Evolutionary conservation across 2,113 vertebrate species (phyloP).

Genomic region (Thamnophis sirtalis): DNA sequence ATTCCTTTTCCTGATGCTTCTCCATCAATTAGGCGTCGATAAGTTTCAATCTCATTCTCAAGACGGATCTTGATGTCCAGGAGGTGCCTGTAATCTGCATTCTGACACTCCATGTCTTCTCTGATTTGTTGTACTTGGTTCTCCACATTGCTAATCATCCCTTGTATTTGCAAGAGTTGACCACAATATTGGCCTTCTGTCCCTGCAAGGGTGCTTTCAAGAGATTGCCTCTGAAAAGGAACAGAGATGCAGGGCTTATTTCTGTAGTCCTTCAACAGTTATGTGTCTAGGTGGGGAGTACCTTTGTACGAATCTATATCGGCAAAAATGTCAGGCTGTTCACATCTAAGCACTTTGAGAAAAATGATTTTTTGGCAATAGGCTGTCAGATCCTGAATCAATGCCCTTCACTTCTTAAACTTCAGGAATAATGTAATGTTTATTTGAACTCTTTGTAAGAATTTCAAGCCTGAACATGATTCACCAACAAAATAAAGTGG

Average conservation of each 20-base stretch:
- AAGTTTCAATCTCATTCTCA: slow-evolving; percentile 65
- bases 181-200: slow-evolving; percentile 78
- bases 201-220: slow-evolving; percentile 78
- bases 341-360: not conserved
- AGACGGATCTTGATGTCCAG: slow-evolving; percentile 58
- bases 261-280: not conserved
- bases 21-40: slow-evolving; percentile 57
- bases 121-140: slow-evolving; percentile 74
- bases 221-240: slow-evolving; percentile 75
- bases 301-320: not conserved
- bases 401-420: not conserved
- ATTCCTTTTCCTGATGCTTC: slow-evolving; percentile 25
- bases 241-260: not conserved
- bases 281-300: not conserved
- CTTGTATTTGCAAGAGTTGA: slow-evolving; percentile 77
- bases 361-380: not conserved
- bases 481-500: not conserved
- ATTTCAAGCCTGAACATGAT: not conserved
- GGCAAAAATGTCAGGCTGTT: not conserved
- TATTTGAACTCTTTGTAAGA: not conserved
- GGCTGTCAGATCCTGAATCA: not conserved
- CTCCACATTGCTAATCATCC: slow-evolving; percentile 71
- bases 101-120: slow-evolving; percentile 54
- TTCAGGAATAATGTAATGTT: not conserved
- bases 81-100: slow-evolving; percentile 54